Evolutionary conservation across 2,888 invertebrate species (phyloP), one percentile per base, ranked within the genome.

Genomic region (Zygogramma bicolorata): DNA sequence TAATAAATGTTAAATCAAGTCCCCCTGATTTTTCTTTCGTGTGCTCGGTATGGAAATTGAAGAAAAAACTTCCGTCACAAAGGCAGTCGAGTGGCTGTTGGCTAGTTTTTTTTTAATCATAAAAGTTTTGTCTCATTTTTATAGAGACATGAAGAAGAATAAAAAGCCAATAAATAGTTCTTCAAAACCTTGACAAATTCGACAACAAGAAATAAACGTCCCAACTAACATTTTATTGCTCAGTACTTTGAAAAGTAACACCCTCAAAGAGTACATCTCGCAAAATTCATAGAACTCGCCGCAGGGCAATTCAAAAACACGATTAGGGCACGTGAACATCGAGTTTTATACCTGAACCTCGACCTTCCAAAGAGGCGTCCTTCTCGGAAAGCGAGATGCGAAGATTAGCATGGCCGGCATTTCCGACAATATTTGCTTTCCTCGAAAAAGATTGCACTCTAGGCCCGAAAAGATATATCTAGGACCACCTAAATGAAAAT

Each of bases 391-490:
- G 13, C 42, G 42, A 62, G 27, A 62, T 42, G n/a, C 13, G n/a
- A 25, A 62, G 25, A 31, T 42, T 53, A 53, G 42, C 25, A n/a
- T n/a, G 31, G 62, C 40, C 62, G 42, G 62, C 62, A 27, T 42
- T 62, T 62, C 42, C 62, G 15, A 40, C 62, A 62, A 62, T 62
- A 62, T 62, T 62, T 62, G 62, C 62, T 42, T 62, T 62, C 42
- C 38, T 42, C 62, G 46, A 62, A 42, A 62, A 38, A 62, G 62
- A 62, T 62, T 62, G 62, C 62, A 25, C 62, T 53, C n/a, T n/a
- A 25, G 53, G 13, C 4, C 15, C 27, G 53, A n/a, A 15, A 53
- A 53, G 27, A 53, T 27, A 53, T 22, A 7, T n/a, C n/a, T 53
- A 7, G 53, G 27, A 53, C 53, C 46, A n/a, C 25, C 15, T 53